phyloP scores from a whole-genome alignment of 2,888 invertebrate species.

The Melitaea athalia region DNA sequence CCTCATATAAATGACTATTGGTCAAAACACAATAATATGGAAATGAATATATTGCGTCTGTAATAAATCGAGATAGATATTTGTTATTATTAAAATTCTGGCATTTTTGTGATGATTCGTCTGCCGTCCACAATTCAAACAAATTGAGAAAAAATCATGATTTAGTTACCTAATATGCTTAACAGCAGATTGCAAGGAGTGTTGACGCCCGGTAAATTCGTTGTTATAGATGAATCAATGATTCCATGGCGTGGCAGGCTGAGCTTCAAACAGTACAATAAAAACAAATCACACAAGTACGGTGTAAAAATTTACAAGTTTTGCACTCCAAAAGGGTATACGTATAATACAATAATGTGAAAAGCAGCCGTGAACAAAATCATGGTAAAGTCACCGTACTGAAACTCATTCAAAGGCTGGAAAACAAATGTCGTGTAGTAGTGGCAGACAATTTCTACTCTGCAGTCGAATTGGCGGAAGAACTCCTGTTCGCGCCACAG shows the following conservation, averaged over 20 bases:
- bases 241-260: slow-evolving; percentile 48
- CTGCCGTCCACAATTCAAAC: slow-evolving; percentile 19
- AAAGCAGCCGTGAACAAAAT: too few relatives aligned
- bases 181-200: slow-evolving; percentile 29
- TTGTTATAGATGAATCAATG: slow-evolving; percentile 36
- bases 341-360: too few relatives aligned
- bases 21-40: slow-evolving; percentile 30
- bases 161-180: slow-evolving; percentile 26
- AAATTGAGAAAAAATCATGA: slow-evolving; percentile 29
- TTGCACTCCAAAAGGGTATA: slow-evolving; percentile 37
- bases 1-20: slow-evolving; percentile 32
- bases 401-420: too few relatives aligned
- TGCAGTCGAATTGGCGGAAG: slow-evolving; percentile 43
- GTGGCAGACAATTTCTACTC: slow-evolving; percentile 47
- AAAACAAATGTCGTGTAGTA: too few relatives aligned
- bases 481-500: too few relatives aligned
- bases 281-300: slow-evolving; percentile 46
- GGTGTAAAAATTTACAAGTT: slow-evolving; percentile 43
- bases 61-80: slow-evolving; percentile 36
- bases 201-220: slow-evolving; percentile 29
- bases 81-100: slow-evolving; percentile 37
- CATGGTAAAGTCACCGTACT: too few relatives aligned
- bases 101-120: slow-evolving; percentile 38
- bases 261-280: slow-evolving; percentile 45
- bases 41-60: slow-evolving; percentile 35